Percentiles rank a stretch among this genome's conserved stretches.
Evolutionary conservation across 2,888 invertebrate species (phyloP).

Genomic region (Melieria crassipennis): DNA sequence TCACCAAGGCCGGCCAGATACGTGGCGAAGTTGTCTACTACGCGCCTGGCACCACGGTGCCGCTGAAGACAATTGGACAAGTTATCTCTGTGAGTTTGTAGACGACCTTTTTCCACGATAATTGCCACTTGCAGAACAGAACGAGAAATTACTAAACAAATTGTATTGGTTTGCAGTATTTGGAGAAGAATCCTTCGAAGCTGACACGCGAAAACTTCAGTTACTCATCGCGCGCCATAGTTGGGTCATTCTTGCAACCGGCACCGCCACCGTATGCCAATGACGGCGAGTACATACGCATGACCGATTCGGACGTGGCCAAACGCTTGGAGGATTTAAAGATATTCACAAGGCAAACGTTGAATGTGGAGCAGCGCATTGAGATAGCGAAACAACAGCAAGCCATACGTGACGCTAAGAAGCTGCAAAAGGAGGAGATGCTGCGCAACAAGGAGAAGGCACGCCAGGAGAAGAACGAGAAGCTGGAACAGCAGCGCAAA

Average conservation of each 20-base stretch:
- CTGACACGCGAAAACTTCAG: conserved; percentile 89
- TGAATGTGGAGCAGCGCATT: conserved; percentile 80
- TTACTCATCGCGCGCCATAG: conserved; percentile 86
- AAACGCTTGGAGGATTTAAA: conserved; percentile 77
- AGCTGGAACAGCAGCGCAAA: conserved; percentile 83
- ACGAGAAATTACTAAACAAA: background rate
- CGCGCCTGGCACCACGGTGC: conserved; percentile 72
- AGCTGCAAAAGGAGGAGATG: conserved; percentile 75
- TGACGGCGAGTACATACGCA: conserved; percentile 78
- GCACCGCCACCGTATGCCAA: conserved; percentile 71
- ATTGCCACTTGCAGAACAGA: background rate
- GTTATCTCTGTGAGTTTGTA: conserved; percentile 71
- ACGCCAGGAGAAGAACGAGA: conserved; percentile 76
- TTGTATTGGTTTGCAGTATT: conserved; percentile 69
- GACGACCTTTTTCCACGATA: conserved; percentile 46
- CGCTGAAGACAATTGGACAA: conserved; percentile 74
- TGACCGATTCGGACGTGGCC: conserved; percentile 84
- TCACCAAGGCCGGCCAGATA: conserved; percentile 86
- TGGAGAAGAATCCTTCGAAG: conserved; percentile 76
- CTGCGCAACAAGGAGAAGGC: conserved; percentile 69
- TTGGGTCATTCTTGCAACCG: conserved; percentile 92
- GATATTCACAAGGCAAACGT: conserved; percentile 71
- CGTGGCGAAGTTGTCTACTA: conserved; percentile 95
- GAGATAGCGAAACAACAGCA: conserved; percentile 79
- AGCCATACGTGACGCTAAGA: conserved; percentile 79